Conservation (phyloP, 1,140 invertebrate genomes). For the Drosophila sulfurigaster region DNA sequence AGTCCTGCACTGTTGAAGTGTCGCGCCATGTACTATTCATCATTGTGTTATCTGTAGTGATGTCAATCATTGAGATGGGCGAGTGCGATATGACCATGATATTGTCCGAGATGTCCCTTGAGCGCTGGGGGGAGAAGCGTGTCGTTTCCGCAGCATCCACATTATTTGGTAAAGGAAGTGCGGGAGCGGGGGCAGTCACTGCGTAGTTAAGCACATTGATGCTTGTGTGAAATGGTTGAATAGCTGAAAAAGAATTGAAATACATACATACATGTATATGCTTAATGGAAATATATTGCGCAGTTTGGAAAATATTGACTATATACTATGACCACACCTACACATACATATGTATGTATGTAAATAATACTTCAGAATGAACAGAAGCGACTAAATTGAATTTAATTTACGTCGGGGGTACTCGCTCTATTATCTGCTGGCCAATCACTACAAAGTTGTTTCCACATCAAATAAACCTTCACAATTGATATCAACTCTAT, state of each 20-base stretch:
- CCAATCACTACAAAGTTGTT: constrained; percentile 14
- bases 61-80: constrained; percentile 67
- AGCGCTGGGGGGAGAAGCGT: constrained; percentile 88
- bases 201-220: constrained; percentile 49
- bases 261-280: not conserved
- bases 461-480: constrained; percentile 5
- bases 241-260: constrained; percentile 26
- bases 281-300: constrained; percentile 36
- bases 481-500: constrained; percentile 49
- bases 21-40: constrained; percentile 1
- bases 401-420: constrained; percentile 23
- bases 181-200: constrained; percentile 58
- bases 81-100: constrained; percentile 86
- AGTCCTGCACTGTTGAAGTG: constrained; percentile 79
- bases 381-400: constrained; percentile 21
- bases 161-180: constrained; percentile 85
- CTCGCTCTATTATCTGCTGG: constrained; percentile 26
- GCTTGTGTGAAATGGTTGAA: constrained; percentile 52
- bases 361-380: too few species aligned
- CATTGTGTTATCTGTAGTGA: constrained; percentile 64
- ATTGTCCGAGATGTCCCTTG: constrained; percentile 87
- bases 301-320: constrained; percentile 36
- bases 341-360: not conserved
- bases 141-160: constrained; percentile 87
- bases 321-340: not conserved